These are phyloP conservation scores for Acipenser ruthenus DNA, from an alignment of 2,797 vertebrate genomes.

Conservation along the genomic window DNA sequence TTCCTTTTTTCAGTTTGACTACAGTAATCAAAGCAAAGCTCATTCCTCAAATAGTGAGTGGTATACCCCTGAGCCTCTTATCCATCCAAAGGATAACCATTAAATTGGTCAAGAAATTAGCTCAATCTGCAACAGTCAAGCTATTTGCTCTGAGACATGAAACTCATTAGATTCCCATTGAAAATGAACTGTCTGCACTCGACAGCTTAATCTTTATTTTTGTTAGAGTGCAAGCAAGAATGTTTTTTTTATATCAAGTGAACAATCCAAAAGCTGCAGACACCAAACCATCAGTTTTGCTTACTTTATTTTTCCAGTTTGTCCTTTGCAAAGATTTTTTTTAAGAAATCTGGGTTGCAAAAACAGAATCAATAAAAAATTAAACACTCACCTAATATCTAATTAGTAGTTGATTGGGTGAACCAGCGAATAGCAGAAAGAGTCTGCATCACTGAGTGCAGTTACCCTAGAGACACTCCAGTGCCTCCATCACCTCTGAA, in stretches of 20 bases:
- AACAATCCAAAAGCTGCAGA: constrained; percentile 70
- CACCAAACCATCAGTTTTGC: constrained; percentile 75
- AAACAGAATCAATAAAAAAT: too few species aligned
- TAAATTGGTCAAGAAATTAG: constrained; percentile 13
- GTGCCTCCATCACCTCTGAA: too few species aligned
- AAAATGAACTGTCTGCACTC: constrained; percentile 52
- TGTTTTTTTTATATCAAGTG: constrained; percentile 66
- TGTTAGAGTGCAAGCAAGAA: constrained; percentile 76
- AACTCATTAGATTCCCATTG: constrained; percentile 4
- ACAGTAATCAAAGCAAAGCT: constrained; percentile 27
- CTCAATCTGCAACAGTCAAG: constrained; percentile 3
- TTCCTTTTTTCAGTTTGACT: constrained; percentile 31
- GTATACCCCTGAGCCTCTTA: constrained; percentile 24
- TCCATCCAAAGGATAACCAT: constrained; percentile 31
- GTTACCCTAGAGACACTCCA: too few species aligned
- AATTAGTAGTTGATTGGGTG: too few species aligned
- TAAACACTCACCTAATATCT: too few species aligned
- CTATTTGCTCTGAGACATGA: too few species aligned
- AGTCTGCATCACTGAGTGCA: too few species aligned
- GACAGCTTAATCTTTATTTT: constrained; percentile 73
- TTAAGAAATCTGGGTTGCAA: too few species aligned
- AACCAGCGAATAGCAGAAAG: too few species aligned
- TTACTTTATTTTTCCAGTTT: too few species aligned
- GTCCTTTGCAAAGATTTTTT: too few species aligned
- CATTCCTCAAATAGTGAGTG: constrained; percentile 12